A percentile compares a stretch with the other conserved stretches of the same genome.
These are phyloP conservation scores for Phortica variegata DNA, from an alignment of 1,140 invertebrate species.

Conservation along the genomic window DNA sequence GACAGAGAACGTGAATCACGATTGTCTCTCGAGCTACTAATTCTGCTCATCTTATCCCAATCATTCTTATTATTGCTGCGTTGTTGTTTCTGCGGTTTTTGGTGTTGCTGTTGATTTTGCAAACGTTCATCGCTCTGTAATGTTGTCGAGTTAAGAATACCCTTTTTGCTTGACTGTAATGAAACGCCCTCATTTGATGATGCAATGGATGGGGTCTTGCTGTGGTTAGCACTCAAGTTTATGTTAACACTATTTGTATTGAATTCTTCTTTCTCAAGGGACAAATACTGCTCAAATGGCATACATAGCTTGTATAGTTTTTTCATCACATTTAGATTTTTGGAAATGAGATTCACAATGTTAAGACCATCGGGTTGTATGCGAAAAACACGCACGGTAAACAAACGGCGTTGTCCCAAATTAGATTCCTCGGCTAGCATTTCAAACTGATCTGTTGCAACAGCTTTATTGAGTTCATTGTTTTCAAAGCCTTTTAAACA, in stretches of 20 bases:
- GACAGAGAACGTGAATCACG: conserved; percentile 24
- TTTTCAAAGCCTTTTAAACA: conserved; percentile 56
- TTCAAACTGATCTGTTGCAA: conserved; percentile 53
- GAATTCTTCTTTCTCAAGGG: conserved; percentile 49
- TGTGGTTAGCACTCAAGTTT: conserved; percentile 3
- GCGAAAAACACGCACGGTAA: conserved; percentile 63
- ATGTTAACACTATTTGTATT: conserved; percentile 23
- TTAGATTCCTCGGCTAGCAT: conserved; percentile 54
- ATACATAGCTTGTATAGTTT: conserved; percentile 50
- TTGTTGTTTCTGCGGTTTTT: conserved; percentile 12
- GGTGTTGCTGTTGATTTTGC: conserved; percentile 17
- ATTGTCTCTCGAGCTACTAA: conserved; percentile 42
- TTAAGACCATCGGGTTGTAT: conserved; percentile 57
- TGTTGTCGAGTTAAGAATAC: conserved; percentile 42
- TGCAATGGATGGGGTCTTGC: conserved; percentile 12
- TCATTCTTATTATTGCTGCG: conserved; percentile 15
- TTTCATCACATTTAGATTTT: conserved; percentile 50
- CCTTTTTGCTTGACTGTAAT: conserved; percentile 29
- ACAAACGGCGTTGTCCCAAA: conserved; percentile 37
- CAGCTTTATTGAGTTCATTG: conserved; percentile 41
- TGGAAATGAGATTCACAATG: conserved; percentile 52
- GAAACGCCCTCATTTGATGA: conserved; percentile 27
- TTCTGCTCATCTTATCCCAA: conserved; percentile 48
- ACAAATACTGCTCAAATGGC: conserved; percentile 50
- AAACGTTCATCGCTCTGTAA: conserved; percentile 38